Conservation (phyloP, 2,113 vertebrate species). For the Miniopterus natalensis region DNA sequence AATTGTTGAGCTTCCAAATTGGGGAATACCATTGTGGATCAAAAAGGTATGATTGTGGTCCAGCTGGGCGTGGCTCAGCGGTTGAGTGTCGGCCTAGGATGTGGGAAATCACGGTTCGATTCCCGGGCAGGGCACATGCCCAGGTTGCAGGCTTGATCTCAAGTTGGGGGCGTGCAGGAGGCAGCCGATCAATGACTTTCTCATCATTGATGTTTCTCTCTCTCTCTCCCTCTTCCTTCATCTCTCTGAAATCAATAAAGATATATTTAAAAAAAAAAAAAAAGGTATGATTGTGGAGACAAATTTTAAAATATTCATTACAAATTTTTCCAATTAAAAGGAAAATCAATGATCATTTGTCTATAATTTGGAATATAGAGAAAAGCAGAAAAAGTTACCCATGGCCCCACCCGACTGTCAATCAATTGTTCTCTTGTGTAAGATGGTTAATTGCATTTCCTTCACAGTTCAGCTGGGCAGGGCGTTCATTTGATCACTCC, state of each 20-base stretch:
- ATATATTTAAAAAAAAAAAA: neutral
- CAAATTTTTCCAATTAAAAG: slow-evolving; percentile 40
- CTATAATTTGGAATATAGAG: slow-evolving; percentile 1
- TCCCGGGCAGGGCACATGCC: no score
- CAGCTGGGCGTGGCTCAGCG: no score
- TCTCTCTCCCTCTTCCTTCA: no score
- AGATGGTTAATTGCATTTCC: slow-evolving; percentile 12
- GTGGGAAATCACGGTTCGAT: no score
- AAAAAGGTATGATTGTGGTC: neutral
- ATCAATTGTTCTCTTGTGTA: neutral
- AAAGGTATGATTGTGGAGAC: neutral
- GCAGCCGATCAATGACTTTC: no score
- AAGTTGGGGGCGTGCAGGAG: no score
- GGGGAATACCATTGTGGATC: slow-evolving; percentile 7
- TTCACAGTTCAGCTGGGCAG: neutral
- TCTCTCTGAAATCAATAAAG: no score
- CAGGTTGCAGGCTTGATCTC: no score
- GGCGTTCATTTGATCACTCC: neutral
- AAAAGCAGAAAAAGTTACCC: slow-evolving; percentile 30
- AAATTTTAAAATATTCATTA: slow-evolving; percentile 38
- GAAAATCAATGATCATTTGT: slow-evolving; percentile 8
- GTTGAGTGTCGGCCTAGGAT: no score
- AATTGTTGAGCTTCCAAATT: slow-evolving; percentile 5
- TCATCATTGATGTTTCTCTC: no score
- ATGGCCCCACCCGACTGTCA: neutral